Evolutionary conservation across 2,113 vertebrate genomes (phyloP).

Genomic region (Platysternon megacephalum): DNA sequence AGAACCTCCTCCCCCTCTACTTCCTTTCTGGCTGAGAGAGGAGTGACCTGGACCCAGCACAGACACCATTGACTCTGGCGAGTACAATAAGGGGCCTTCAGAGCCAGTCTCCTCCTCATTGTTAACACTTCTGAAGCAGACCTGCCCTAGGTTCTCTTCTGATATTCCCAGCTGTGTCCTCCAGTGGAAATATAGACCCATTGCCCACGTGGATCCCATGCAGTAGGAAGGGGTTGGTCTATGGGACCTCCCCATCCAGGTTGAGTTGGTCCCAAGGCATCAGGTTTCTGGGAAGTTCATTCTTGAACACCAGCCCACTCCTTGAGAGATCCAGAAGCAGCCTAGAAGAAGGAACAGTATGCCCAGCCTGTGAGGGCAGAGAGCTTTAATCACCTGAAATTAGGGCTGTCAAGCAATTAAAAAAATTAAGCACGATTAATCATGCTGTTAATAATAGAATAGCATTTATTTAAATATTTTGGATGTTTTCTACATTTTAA

Average conservation of each 20-base stretch:
- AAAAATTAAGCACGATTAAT: too few species aligned
- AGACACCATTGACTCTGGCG: neutral
- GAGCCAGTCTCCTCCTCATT: neutral
- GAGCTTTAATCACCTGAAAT: neutral
- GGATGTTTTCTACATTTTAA: too few species aligned
- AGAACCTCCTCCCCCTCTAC: neutral
- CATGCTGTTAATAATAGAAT: too few species aligned
- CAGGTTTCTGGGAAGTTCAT: neutral
- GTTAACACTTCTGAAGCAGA: neutral
- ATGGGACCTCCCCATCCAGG: neutral
- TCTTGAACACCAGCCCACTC: neutral
- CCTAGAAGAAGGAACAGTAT: neutral
- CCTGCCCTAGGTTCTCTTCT: neutral
- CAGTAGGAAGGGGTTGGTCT: neutral
- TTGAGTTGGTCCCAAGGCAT: neutral
- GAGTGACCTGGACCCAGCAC: neutral
- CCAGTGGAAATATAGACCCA: neutral
- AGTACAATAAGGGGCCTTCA: neutral
- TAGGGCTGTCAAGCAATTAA: too few species aligned
- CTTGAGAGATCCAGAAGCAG: neutral
- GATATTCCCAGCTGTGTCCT: neutral
- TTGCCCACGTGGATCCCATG: neutral
- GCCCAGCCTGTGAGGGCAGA: neutral
- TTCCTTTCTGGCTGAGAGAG: neutral
- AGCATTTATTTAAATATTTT: too few species aligned